Base-by-base conservation (phyloP, 1,140 invertebrate species). In the Gryllus bimaculatus region DNA sequence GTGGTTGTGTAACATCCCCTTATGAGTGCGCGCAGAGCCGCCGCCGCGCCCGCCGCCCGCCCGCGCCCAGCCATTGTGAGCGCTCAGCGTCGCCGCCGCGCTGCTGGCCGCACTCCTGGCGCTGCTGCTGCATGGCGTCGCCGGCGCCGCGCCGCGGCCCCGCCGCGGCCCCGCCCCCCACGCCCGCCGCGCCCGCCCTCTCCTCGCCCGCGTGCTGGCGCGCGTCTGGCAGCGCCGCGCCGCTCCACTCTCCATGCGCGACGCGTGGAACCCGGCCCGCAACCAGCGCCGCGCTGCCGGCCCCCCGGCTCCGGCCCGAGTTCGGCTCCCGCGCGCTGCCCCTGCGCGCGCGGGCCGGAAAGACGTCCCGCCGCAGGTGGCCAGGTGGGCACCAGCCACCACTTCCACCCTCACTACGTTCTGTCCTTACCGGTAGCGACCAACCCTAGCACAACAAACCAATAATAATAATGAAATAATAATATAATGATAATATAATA, bases 281-380 rank as follows among this genome's bases (percentile, higher is more conserved):
- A 80, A 78, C 18, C 47, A 12, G n/a, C 48, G 73, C 21, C 21
- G 39, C 10, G n/a, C 73, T 48, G 0, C 73, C 49, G 8, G 47
- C 78, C 20, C n/a, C 78, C 47, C 0, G 21, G 3, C 8, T 20
- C 7, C 39, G n/a, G 18, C n/a, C 21, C n/a, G 73, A 48, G 18
- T 86, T 83, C 79, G 85, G 85, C 54, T 85, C 85, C 10, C 83
- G 79, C 79, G 85, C 85, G 78, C 80, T 90, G 76, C 90, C 89
- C 0, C 81, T 92, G 47, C 86, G 90, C 66, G 87, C 88, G n/a
- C n/a, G n/a, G 66, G 89, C 90, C 1, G 89, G 91, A 6, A 90
- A 91, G 83, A 87, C 48, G 83, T 89, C 48, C 89, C 89, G 48
- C 47, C 18, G 12, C 78, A 78, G 39, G 47, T 77, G 13, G 21